Evolutionary conservation across 2,797 vertebrate genomes (phyloP), one percentile per base, ranked within the genome.

Genomic region (Sylvia borin): DNA sequence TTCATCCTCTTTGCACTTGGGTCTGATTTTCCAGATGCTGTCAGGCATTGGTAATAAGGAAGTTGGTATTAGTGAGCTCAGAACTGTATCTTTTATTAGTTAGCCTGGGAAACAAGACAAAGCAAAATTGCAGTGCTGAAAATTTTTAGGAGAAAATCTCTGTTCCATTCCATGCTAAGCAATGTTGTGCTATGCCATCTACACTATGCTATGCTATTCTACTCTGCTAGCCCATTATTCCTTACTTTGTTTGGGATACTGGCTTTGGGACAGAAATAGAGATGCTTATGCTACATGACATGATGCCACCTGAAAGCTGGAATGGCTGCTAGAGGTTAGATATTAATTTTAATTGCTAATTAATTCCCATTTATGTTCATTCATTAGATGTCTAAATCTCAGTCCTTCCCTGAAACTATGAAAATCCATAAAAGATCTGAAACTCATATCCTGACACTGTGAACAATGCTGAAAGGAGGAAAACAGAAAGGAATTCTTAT

Each of bases 141-240:
- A 84, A 62, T 77, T 74, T 5, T 13, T 36, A 16, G 32, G 17
- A 75, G 27, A 60, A 68, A 65, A 9, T 7, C 26, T 50, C 12
- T 78, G 1, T 47, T 75, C 53, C 45, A 1, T 40, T 54, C 31
- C 42, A 7, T 71, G 18, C 7, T 34, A 29, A 73, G 5, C 19
- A 32, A 16, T 31, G 25, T 13, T 16, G 5, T 50, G 22, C 19
- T 55, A 4, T 48, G 27, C 22, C 16, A 21, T 17, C n/a, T 51
- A 25, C 3, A 6, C 11, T n/a, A 7, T 5, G 3, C 7, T 45
- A 1, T 24, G 5, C 11, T 50, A 1, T 48, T 26, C 6, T 55
- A 29, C 21, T 51, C 58, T 34, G 8, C 38, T n/a, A 58, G 20
- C 13, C 26, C 9, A 16, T 71, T 81, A 13, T 14, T 73, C 81